Evolutionary conservation across 2,888 invertebrate species (phyloP).

Genomic region (Hydrotaea diabolus): DNA sequence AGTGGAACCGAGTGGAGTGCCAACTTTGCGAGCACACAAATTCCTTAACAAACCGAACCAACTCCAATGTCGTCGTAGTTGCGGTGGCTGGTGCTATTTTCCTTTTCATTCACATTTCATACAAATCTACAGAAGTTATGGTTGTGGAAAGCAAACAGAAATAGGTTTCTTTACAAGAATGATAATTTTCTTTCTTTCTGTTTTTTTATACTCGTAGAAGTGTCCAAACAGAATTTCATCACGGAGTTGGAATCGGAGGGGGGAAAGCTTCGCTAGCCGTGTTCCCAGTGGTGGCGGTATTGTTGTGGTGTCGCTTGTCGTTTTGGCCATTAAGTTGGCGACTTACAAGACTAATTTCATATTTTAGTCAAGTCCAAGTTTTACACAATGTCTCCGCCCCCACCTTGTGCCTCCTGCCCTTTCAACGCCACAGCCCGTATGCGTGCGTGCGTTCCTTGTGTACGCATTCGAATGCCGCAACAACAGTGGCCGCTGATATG

Average conservation of each 20-base stretch:
- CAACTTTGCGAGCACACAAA: background rate
- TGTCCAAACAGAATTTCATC: too few relatives aligned
- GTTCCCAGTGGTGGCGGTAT: conserved; percentile 5
- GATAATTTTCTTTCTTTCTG: conserved; percentile 47
- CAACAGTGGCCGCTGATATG: conserved; percentile 15
- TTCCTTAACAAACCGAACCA: conserved; percentile 10
- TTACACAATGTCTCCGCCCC: conserved; percentile 27
- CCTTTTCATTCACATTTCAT: conserved; percentile 7
- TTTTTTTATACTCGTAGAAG: too few relatives aligned
- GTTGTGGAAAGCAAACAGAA: conserved; percentile 23
- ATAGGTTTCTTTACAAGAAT: conserved; percentile 44
- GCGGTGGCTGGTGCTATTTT: background rate
- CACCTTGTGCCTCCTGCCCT: background rate
- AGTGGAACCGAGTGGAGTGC: too few relatives aligned
- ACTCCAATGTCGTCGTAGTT: background rate
- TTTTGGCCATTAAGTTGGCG: conserved; percentile 44
- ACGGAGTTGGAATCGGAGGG: too few relatives aligned
- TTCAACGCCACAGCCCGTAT: background rate
- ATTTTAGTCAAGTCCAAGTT: conserved; percentile 66
- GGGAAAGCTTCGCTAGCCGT: conserved; percentile 11
- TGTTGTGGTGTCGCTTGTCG: conserved; percentile 33
- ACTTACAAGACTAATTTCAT: conserved; percentile 62
- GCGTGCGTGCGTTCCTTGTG: background rate
- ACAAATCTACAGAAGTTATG: conserved; percentile 22
- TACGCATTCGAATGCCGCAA: conserved; percentile 29